These are phyloP conservation scores for Epizoanthus fatuus DNA, from an alignment of 92 coral and sea anemone genomes.

Conservation along the genomic window DNA sequence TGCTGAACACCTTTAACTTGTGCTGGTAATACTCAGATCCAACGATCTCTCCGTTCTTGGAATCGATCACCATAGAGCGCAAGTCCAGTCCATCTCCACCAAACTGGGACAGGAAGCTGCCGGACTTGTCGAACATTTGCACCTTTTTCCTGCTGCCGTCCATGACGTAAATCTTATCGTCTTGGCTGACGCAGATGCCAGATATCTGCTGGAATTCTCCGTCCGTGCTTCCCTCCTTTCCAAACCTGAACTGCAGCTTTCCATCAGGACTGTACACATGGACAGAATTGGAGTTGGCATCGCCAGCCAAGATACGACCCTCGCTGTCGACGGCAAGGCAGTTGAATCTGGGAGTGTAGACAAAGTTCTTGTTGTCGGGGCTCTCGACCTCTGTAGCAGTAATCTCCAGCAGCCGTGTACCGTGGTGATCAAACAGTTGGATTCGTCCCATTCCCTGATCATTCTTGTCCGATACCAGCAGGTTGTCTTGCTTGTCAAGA, in stretches of 20 bases:
- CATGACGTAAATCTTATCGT: slow-evolving; percentile 70
- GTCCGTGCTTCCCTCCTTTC: slow-evolving; percentile 70
- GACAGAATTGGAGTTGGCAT: slow-evolving; percentile 50
- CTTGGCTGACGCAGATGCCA: slow-evolving; percentile 47
- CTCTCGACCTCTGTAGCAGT: slow-evolving; percentile 21
- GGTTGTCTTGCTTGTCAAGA: slow-evolving; percentile 79
- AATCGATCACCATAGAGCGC: slow-evolving; percentile 70
- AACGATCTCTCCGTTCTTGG: slow-evolving; percentile 58
- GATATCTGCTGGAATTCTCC: slow-evolving; percentile 65
- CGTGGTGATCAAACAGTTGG: slow-evolving; percentile 85
- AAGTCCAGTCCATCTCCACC: slow-evolving; percentile 63
- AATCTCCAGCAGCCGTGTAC: slow-evolving; percentile 70
- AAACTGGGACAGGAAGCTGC: slow-evolving; percentile 64
- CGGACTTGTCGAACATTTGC: slow-evolving; percentile 73
- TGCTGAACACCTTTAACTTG: slow-evolving; percentile 69
- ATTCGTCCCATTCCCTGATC: slow-evolving; percentile 74
- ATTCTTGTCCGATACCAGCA: slow-evolving; percentile 77
- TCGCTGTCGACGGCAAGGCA: slow-evolving; percentile 64
- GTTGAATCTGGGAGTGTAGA: slow-evolving; percentile 47
- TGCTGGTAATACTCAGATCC: slow-evolving; percentile 77
- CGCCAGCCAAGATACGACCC: slow-evolving; percentile 73
- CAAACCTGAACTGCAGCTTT: slow-evolving; percentile 67
- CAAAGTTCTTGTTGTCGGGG: slow-evolving; percentile 25
- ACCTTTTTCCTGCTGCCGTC: slow-evolving; percentile 58
- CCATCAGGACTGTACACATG: slow-evolving; percentile 73